These are phyloP conservation scores for Oncopodura yosiiana DNA, from an alignment of 1,140 invertebrate genomes.

Conservation along the genomic window DNA sequence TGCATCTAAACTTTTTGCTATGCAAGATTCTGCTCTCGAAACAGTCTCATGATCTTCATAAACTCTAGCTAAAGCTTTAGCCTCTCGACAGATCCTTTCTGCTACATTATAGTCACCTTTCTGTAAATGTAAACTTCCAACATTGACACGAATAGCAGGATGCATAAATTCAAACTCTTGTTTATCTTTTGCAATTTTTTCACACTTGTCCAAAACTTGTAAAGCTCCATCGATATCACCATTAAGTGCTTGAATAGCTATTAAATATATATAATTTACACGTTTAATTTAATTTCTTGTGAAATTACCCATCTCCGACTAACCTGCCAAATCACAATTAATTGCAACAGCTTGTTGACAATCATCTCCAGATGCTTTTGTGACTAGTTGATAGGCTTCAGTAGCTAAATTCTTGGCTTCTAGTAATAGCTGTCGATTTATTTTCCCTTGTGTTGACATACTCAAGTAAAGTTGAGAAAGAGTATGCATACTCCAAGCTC, in stretches of 20 bases:
- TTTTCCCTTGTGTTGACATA: background rate
- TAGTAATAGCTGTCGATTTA: slow-evolving; percentile 5
- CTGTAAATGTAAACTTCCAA: slow-evolving; percentile 19
- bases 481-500: slow-evolving; percentile 31
- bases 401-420: slow-evolving; percentile 1
- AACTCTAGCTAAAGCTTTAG: slow-evolving; percentile 17
- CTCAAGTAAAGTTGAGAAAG: slow-evolving; percentile 24
- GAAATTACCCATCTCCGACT: too few species aligned
- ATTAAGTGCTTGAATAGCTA: slow-evolving; percentile 24
- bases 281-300: too few species aligned
- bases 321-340: slow-evolving; percentile 27
- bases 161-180: slow-evolving; percentile 23
- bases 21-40: slow-evolving; percentile 23
- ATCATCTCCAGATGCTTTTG: slow-evolving; percentile 24
- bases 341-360: slow-evolving; percentile 32
- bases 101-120: slow-evolving; percentile 31
- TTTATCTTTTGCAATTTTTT: slow-evolving; percentile 25
- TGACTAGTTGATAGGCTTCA: slow-evolving; percentile 23
- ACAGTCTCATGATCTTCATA: slow-evolving; percentile 20
- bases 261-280: too few species aligned
- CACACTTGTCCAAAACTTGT: slow-evolving; percentile 15
- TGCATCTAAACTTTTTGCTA: slow-evolving; percentile 5
- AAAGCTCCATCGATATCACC: slow-evolving; percentile 30
- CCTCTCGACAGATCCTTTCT: slow-evolving; percentile 24
- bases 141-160: slow-evolving; percentile 22